phyloP scores from a whole-genome alignment of 2,888 invertebrate genomes.

The Trypoxylon attenuatum region DNA sequence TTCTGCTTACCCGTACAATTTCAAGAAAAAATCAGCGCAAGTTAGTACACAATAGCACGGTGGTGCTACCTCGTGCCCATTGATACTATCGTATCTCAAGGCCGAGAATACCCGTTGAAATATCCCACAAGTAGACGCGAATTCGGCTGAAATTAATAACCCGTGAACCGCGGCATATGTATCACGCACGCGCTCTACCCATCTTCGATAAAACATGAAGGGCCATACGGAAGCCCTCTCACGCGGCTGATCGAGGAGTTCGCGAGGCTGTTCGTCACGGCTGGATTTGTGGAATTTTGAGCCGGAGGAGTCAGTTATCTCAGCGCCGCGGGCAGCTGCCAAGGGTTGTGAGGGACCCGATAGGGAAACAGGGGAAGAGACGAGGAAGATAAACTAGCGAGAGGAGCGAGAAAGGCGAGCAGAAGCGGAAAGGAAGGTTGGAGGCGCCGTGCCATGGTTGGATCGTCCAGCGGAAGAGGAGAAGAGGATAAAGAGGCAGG shows the following conservation, averaged over 20 bases:
- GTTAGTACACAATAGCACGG: too few relatives aligned
- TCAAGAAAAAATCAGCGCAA: too few relatives aligned
- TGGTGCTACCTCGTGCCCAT: too few relatives aligned
- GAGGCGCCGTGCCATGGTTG: too few relatives aligned
- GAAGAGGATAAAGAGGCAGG: slow-evolving; percentile 15
- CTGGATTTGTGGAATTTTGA: slow-evolving; percentile 67
- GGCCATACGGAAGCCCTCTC: slow-evolving; percentile 21
- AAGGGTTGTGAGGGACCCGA: slow-evolving; percentile 14
- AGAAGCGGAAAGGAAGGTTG: not conserved
- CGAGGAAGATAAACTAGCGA: slow-evolving; percentile 1
- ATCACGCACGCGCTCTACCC: not conserved
- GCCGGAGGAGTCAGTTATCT: slow-evolving; percentile 73
- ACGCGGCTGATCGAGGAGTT: slow-evolving; percentile 40
- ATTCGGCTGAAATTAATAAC: too few relatives aligned
- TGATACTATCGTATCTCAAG: too few relatives aligned
- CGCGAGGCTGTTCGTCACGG: slow-evolving; percentile 44
- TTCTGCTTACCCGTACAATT: too few relatives aligned
- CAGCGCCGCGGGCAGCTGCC: slow-evolving; percentile 55
- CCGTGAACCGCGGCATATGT: not conserved
- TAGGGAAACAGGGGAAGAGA: not conserved
- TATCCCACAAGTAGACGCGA: not conserved
- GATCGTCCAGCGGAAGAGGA: slow-evolving; percentile 19
- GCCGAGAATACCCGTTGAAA: too few relatives aligned
- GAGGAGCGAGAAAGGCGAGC: slow-evolving; percentile 1
- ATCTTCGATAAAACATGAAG: slow-evolving; percentile 32